A percentile compares a stretch with the other conserved stretches of the same genome.
phyloP scores from a whole-genome alignment of 2,888 invertebrate species.

The Toxonevra muliebris region DNA sequence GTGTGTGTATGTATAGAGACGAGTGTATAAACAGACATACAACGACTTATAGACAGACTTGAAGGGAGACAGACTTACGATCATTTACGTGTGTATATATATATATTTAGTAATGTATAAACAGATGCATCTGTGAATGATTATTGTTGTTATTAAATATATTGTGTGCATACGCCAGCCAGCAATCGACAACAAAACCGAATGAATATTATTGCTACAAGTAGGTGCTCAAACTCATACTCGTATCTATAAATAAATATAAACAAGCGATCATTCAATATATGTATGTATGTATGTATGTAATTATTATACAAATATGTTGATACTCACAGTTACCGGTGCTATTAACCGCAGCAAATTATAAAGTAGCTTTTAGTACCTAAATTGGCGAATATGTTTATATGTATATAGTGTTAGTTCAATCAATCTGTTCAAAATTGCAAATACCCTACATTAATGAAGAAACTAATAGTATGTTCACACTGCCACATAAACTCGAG shows the following conservation, averaged over 20 bases:
- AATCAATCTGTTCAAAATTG: neutral
- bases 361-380: neutral
- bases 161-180: neutral
- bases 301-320: too few species aligned
- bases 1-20: conserved; percentile 21
- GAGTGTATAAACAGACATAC: conserved; percentile 24
- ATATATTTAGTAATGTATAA: neutral
- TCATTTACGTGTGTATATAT: neutral
- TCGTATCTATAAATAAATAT: conserved; percentile 17
- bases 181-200: too few species aligned
- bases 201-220: too few species aligned
- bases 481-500: too few species aligned
- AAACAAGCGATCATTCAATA: conserved; percentile 26
- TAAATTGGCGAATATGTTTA: neutral
- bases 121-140: conserved; percentile 18
- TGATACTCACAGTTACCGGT: conserved; percentile 20
- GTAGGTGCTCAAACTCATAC: too few species aligned
- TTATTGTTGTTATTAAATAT: conserved; percentile 5
- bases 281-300: conserved; percentile 22
- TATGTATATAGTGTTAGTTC: neutral
- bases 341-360: conserved; percentile 21
- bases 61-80: conserved; percentile 8
- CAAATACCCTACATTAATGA: too few species aligned
- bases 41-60: conserved; percentile 9
- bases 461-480: too few species aligned